Evolutionary conservation across 35 echinoderm and acorn worm species (phyloP), one percentile per base, ranked within the genome.

Genomic region (Eucidaris tribuloides): DNA sequence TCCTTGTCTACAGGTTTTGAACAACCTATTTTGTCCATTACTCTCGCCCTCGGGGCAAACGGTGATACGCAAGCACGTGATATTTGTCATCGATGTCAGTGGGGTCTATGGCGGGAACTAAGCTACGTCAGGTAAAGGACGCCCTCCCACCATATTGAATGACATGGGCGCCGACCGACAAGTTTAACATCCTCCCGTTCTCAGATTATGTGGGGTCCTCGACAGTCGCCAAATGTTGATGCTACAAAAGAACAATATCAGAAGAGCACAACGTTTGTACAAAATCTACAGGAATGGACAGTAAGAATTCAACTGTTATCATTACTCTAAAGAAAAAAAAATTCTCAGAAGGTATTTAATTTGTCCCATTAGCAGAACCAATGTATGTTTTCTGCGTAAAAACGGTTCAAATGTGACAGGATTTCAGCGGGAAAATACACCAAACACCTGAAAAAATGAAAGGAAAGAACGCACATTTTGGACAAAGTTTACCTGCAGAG

Each of bases 51-150:
- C 76, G 24, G 86, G 86, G 9, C 86, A 92, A 7, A 19, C 89
- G 7, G 89, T 93, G 33, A 74, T 93, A 35, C 65, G 85, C n/a
- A 97, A 97, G 68, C 84, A 97, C 42, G 94, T 97, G 0, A 79
- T 97, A 17, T 97, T 97, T 64, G 80, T 92, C 15, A 97, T 97
- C 39, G 94, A 97, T 27, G 77, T 92, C 46, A 97, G 94, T 49
- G 88, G n/a, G 86, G 31, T 97, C 94, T 0, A 97, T 97, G 94
- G 81, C 86, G 13, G 94, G 90, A 58, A 46, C 77, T 5, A 97
- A 97, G 46, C 57, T 93, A n/a, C 59, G 78, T 13, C 90, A 97
- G 71, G 85, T 87, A 14, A 92, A 92, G 76, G 86, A 85, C 42
- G 90, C 94, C 36, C 81, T 97, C 80, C 92, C 28, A 89, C 89